phyloP scores from a whole-genome alignment of 2,113 vertebrate species.

The Recurvirostra avosetta region DNA sequence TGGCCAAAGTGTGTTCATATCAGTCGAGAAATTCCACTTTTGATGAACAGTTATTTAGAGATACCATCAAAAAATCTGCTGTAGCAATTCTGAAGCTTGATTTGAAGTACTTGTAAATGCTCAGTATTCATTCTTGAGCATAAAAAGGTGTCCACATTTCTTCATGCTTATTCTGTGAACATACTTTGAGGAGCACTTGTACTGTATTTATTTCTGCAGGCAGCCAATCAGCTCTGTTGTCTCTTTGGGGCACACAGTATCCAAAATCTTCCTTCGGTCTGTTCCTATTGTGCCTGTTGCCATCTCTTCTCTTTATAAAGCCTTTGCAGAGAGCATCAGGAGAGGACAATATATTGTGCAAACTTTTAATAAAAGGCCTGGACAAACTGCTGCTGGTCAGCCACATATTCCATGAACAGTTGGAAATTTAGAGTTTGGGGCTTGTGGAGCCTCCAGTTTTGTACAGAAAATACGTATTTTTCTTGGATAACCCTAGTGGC shows the following conservation, averaged over 20 bases:
- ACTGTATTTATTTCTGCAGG: neutral
- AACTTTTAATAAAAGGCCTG: neutral
- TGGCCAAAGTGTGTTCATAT: neutral
- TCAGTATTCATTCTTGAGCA: neutral
- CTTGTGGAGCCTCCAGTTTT: neutral
- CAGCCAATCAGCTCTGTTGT: neutral
- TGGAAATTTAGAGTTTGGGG: neutral
- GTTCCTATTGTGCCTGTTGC: neutral
- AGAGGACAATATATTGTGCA: neutral
- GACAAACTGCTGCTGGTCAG: neutral
- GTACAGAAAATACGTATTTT: neutral
- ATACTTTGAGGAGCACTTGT: neutral
- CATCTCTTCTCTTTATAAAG: neutral
- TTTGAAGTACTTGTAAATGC: neutral
- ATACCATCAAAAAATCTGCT: neutral
- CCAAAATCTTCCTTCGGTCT: neutral
- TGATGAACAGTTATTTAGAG: neutral
- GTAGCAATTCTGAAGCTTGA: neutral
- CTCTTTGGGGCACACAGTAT: neutral
- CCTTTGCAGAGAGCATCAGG: neutral
- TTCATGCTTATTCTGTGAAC: neutral
- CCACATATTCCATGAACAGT: neutral
- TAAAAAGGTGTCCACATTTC: neutral
- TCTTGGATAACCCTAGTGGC: neutral
- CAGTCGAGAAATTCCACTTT: neutral